A percentile compares a stretch with the other conserved stretches of the same genome.
These are phyloP conservation scores for Atherinosoma microstoma DNA, from an alignment of 2,797 vertebrate species.

Conservation along the genomic window DNA sequence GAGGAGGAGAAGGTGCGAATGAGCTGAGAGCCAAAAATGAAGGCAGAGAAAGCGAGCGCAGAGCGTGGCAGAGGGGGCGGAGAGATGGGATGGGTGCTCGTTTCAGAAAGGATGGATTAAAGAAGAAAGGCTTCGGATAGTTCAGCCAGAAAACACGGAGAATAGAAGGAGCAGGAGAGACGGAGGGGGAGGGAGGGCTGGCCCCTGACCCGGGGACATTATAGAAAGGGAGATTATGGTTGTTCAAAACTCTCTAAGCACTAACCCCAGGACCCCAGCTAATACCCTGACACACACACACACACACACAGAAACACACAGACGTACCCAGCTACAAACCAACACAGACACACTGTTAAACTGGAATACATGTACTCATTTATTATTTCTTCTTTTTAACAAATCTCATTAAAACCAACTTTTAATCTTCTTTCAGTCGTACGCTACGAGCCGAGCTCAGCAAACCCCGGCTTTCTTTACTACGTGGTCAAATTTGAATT, in stretches of 20 bases:
- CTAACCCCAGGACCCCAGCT: constrained; percentile 84
- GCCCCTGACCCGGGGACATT: constrained; percentile 85
- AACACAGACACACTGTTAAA: constrained; percentile 3
- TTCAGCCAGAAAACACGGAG: constrained; percentile 75
- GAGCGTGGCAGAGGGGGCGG: constrained; percentile 72
- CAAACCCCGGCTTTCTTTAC: background rate
- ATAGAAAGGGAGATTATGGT: constrained; percentile 86
- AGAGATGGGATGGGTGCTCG: constrained; percentile 53
- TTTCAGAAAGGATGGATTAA: constrained; percentile 69
- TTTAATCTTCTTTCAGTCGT: no score
- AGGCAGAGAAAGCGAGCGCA: constrained; percentile 58
- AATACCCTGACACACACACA: constrained; percentile 65
- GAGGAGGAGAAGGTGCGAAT: constrained; percentile 22
- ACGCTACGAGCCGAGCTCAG: background rate
- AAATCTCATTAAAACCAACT: background rate
- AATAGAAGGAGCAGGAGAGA: constrained; percentile 58
- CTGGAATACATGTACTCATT: background rate
- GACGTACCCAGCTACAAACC: constrained; percentile 7
- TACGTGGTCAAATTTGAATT: no score
- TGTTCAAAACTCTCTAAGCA: constrained; percentile 86
- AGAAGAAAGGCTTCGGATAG: constrained; percentile 54
- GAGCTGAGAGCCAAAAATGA: constrained; percentile 17
- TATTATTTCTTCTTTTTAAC: background rate
- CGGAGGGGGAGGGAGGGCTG: constrained; percentile 60
- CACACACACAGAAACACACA: constrained; percentile 31